Base-by-base conservation (phyloP, 2,113 vertebrate species). In the Chiloscyllium plagiosum region DNA sequence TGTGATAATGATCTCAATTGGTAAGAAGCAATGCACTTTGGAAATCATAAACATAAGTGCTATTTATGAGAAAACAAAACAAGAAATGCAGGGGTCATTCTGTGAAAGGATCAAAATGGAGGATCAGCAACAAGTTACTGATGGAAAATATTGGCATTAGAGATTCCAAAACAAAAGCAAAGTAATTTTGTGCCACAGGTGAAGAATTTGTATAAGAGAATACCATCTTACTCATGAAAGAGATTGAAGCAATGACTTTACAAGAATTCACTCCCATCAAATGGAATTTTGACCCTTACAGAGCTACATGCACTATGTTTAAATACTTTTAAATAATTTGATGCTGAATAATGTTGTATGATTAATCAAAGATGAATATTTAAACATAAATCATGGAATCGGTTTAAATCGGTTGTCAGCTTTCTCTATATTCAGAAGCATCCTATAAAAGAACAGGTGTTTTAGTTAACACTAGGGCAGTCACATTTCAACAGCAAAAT, bases 361-460 rank as follows among this genome's bases (percentile, higher is more conserved):
- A 47, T 24, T 69, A 15, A 68, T 69, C 66, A 37, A 94, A 69
- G 92, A 94, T 95, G 69, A 95, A 95, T 95, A 95, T 72, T 95
- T 76, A 26, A 95, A 70, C 37, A 95, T 7, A 47, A 50, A 70
- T 47, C 17, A 72, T 15, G 13, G 68, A 72, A 95, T 94, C 65
- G 33, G 94, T 95, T 95, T 52, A 76, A 95, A 72, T 24, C 22
- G 29, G 12, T 70, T 72, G 68, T 72, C 68, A 95, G 69, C 7
- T 33, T 72, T 1, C 22, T 52, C 52, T 50, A 95, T 42, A 65
- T 52, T 95, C 42, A 95, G 68, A 95, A 33, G 13, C n/a, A 37
- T 37, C 61, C 61, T 37, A 33, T 33, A 66, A 8, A 37, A 37
- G 89, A 93, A 8, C 17, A 10, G 3, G 19, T 37, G 61, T 66